Evolutionary conservation across 2,888 invertebrate species (phyloP), one percentile per base, ranked within the genome.

Genomic region (Leucoptera coffeella): DNA sequence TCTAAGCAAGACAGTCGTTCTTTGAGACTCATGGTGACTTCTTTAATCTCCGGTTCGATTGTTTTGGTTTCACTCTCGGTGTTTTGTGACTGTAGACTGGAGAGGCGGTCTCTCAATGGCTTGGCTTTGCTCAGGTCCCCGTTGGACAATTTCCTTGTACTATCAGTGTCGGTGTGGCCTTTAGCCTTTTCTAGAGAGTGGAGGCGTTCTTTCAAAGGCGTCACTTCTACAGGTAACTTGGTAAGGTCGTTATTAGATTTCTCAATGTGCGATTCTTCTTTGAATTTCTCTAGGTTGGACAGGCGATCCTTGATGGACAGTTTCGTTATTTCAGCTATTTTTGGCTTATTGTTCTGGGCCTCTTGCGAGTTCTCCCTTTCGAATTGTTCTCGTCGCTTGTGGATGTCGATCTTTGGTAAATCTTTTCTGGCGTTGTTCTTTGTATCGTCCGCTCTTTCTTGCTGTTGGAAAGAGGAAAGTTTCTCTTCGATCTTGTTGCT

Each of bases 361-460:
- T 76, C 74, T 36, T 61, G 67, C 17, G 72, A 71, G 38, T 73
- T 75, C 39, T 80, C 80, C 38, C 78, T 76, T 52, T 90, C 89
- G 42, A 90, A 90, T 32, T 90, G 76, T 52, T 87, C 87, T 40
- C 87, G 80, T 38, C 88, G 73, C 58, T 88, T 87, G 30, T 80
- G 75, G 37, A 90, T 82, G 48, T 88, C 81, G 13, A 88, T 83
- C 69, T 87, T 89, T n/a, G 85, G 82, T 32, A 82, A 59, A 42
- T 78, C 74, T 41, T 75, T 76, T 38, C 72, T 74, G 32, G 62
- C 56, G 35, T 59, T 60, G 33, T 69, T 58, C 38, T 54, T 64
- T 43, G 61, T 56, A 33, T 60, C 40, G 41, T 74, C 74, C 42
- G 50, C 55, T 24, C 40, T 43, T 38, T 53, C 62, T 45, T 55